Evolutionary conservation across 2,888 invertebrate species (phyloP), one percentile per base, ranked within the genome.

Genomic region (Dendrolimus houi): DNA sequence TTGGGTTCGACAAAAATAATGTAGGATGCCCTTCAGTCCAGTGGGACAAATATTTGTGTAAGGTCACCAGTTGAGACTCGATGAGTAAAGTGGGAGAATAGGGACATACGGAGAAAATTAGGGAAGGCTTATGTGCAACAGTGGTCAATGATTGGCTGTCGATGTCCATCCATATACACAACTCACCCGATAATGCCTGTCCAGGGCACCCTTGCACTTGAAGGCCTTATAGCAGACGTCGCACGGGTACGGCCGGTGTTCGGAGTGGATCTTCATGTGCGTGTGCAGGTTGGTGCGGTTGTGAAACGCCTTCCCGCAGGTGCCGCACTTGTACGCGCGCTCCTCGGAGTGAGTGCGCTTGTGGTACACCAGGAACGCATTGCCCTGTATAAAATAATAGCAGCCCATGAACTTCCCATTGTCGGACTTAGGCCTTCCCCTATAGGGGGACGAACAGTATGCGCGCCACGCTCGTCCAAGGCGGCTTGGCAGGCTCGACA

Each of bases 221-320:
- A 88, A 88, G 0, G 81, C 87, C 70, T 87, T 87, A 54, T 68
- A 66, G 67, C 88, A 88, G 3, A 84, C 71, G 57, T 69, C 56
- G 75, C 88, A 88, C 7, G 81, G 70, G 68, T 86, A 78, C 10
- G 88, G 88, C 0, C 88, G 65, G 10, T 57, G 56, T 57, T 87
- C 86, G 8, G 86, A 86, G 69, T 88, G 87, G n/a, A 83, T 84
- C 59, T 80, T 79, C 67, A 75, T 77, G 67, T 88, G 88, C 78
- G 84, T 82, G 65, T 79, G 79, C 60, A 88, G 79, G 74, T 88
- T 87, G 64, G 77, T 79, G 7, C 84, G 74, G 64, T 86, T 87
- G 81, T 70, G 76, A 80, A 87, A 87, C 8, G 83, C 78, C 64
- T 85, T 85, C n/a, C 79, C 82, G 62, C 88, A 88, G 58, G 70